A percentile compares a stretch with the other conserved stretches of the same genome.
These are phyloP conservation scores for Turritopsis rubra DNA, from an alignment of 30 jellyfish, hydroid and myxozoan genomes.

Conservation along the genomic window DNA sequence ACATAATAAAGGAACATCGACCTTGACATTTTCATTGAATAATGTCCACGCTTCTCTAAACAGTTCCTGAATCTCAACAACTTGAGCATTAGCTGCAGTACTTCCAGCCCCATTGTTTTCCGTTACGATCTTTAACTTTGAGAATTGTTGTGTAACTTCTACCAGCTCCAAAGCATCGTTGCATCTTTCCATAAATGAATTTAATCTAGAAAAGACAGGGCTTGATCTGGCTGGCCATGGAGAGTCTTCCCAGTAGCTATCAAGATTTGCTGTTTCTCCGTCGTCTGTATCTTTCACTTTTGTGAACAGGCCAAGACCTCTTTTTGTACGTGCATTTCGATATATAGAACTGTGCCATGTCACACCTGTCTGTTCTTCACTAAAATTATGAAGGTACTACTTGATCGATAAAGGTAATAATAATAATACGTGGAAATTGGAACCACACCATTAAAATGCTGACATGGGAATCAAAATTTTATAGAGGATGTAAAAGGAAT, in stretches of 20 bases:
- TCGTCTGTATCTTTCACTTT: slow-evolving; percentile 28
- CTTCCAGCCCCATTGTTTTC: slow-evolving; percentile 77
- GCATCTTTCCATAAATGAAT: slow-evolving; percentile 72
- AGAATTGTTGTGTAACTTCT: slow-evolving; percentile 55
- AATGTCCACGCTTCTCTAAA: slow-evolving; percentile 45
- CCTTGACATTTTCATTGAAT: slow-evolving; percentile 54
- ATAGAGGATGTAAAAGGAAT: too few relatives aligned
- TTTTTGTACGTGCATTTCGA: slow-evolving; percentile 50
- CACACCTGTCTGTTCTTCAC: slow-evolving; percentile 52
- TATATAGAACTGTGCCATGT: slow-evolving; percentile 70
- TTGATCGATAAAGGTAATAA: background rate
- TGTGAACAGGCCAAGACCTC: slow-evolving; percentile 46
- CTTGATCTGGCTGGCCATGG: slow-evolving; percentile 84
- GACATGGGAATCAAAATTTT: too few relatives aligned
- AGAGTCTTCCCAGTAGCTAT: slow-evolving; percentile 48
- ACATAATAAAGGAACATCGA: slow-evolving; percentile 14
- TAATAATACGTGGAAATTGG: background rate
- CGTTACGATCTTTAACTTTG: slow-evolving; percentile 49
- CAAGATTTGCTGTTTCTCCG: slow-evolving; percentile 21
- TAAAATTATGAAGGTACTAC: background rate
- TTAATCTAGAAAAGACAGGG: slow-evolving; percentile 45
- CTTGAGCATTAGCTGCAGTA: slow-evolving; percentile 56
- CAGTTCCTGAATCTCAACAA: slow-evolving; percentile 48
- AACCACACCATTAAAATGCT: background rate
- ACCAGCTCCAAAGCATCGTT: slow-evolving; percentile 69